Evolutionary conservation across 2,888 invertebrate species (phyloP), one percentile per base, ranked within the genome.

Genomic region (Polyploca ridens): DNA sequence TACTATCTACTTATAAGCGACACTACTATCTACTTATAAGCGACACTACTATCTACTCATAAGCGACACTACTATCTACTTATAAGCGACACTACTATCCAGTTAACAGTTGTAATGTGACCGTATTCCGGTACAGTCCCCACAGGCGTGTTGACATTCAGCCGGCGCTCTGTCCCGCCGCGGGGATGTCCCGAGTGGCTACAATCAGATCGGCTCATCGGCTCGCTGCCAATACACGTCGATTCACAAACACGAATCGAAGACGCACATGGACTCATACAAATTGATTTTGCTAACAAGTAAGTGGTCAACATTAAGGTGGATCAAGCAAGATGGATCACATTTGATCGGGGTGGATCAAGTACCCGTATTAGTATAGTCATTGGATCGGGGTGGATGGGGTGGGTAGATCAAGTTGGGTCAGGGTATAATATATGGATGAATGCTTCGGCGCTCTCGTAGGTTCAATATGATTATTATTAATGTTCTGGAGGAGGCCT

Each of bases 251-350:
- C 97, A 6, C 97, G 96, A 0, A 99, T 99, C 68, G 99, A 99
- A 89, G 96, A 97, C 74, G 96, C 98, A 64, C 97, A 97, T 33
- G 98, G 97, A 1, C 94, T 98, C 79, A 92, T 99, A 73, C 98
- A 99, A 95, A 97, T 99, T 38, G 99, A 99, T 89, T 99, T 99
- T 94, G 99, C 99, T 41, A 99, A 99, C 90, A 98, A 97, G 96
- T 97, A 86, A 87, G 87, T 80, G n/a, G 61, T 63, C 44, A 44
- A 14, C 5, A 44, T 44, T 14, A 5, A 14, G 3, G 44, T 14
- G n/a, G 14, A 4, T 44, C 14, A n/a, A n/a, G n/a, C n/a, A n/a
- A n/a, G n/a, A n/a, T n/a, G 14, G 44, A 14, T 14, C 14, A 44
- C 3, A 14, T 13, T 44, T 3, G 44, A 44, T 27, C 2, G 27